Conservation (phyloP, 35 echinoderm and acorn worm genomes). For the Ophiothrix spiculata region DNA sequence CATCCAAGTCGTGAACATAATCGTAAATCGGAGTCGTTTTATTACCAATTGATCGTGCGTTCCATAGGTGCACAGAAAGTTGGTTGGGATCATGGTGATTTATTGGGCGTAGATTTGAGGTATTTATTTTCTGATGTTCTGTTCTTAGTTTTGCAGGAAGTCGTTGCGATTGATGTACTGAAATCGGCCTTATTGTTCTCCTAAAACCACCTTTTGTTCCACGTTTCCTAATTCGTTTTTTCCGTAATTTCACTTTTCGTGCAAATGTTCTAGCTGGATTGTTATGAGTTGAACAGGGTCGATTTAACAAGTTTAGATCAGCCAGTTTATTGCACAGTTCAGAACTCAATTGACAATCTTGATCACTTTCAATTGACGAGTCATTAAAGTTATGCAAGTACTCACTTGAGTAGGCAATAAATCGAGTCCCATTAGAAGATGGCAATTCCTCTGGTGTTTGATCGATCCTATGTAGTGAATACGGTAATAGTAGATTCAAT, state of each 20-base stretch:
- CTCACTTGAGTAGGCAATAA: neutral
- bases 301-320: neutral
- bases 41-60: too few species aligned
- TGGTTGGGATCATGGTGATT: too few species aligned
- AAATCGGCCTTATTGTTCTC: neutral
- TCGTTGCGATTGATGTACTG: neutral
- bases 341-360: conserved; percentile 11
- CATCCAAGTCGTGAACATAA: too few species aligned
- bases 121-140: neutral
- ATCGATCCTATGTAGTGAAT: too few species aligned
- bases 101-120: neutral
- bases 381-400: neutral
- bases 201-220: neutral
- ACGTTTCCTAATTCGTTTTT: neutral
- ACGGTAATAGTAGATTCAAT: neutral
- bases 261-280: neutral
- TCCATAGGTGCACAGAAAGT: too few species aligned
- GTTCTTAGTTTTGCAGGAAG: neutral
- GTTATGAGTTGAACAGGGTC: conserved; percentile 1
- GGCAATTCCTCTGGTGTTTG: neutral
- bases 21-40: too few species aligned
- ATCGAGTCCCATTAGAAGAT: neutral
- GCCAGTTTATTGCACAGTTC: neutral
- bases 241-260: neutral
- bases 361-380: neutral